phyloP scores from a whole-genome alignment of 2,888 invertebrate genomes.

The Leptinotarsa tumamoca region DNA sequence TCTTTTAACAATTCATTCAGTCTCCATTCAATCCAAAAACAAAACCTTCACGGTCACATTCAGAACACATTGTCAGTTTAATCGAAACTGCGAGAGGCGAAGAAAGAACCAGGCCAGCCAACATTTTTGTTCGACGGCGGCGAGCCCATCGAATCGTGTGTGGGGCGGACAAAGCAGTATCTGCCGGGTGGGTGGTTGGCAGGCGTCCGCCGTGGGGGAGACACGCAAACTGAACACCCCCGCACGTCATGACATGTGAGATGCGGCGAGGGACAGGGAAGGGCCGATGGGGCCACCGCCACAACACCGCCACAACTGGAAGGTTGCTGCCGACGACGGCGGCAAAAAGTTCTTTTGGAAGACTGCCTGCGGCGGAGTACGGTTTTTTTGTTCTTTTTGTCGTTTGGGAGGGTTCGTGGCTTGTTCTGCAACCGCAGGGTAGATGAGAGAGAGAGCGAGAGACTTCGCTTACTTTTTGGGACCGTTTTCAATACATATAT shows the following conservation, averaged over 20 bases:
- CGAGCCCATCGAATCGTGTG: constrained; percentile 28
- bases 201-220: constrained; percentile 30
- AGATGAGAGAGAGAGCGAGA: background rate
- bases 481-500: background rate
- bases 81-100: constrained; percentile 4
- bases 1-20: background rate
- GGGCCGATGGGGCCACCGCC: constrained; percentile 16
- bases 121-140: constrained; percentile 17
- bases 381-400: constrained; percentile 1
- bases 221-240: constrained; percentile 37
- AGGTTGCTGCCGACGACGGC: constrained; percentile 25
- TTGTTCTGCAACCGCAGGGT: background rate
- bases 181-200: constrained; percentile 21
- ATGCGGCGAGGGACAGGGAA: constrained; percentile 28
- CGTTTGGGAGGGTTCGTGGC: background rate
- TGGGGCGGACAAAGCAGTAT: constrained; percentile 38
- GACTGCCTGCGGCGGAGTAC: constrained; percentile 1
- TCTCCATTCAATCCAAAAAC: background rate
- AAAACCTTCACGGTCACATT: background rate
- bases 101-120: constrained; percentile 9
- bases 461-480: background rate
- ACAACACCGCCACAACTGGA: constrained; percentile 18
- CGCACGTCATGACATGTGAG: constrained; percentile 38
- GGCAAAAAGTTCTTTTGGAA: constrained; percentile 9
- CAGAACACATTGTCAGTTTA: background rate